These are phyloP conservation scores for Eupithecia centaureata DNA, from an alignment of 2,888 invertebrate species.

Conservation along the genomic window DNA sequence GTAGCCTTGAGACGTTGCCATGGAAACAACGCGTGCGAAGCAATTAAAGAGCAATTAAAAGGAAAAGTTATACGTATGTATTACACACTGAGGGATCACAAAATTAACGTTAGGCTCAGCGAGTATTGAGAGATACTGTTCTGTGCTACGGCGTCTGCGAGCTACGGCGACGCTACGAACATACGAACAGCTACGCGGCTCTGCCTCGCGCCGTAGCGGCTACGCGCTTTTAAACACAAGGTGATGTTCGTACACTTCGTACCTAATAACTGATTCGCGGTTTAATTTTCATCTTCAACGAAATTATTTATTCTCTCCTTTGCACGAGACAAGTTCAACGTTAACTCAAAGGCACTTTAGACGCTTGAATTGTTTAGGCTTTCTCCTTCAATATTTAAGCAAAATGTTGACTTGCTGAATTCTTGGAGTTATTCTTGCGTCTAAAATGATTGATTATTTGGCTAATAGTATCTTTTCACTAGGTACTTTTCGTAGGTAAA, in stretches of 20 bases:
- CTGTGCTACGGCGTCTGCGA: no score
- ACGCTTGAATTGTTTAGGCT: background rate
- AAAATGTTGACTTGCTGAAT: background rate
- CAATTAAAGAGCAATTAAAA: no score
- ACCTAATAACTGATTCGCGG: background rate
- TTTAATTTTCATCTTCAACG: background rate
- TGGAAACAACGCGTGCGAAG: no score
- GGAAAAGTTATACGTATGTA: no score
- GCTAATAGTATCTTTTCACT: background rate
- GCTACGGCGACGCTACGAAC: no score
- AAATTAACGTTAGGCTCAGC: no score
- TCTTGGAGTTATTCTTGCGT: background rate
- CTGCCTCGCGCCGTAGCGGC: background rate
- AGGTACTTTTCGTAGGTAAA: background rate
- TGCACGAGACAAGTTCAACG: background rate
- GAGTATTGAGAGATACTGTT: no score
- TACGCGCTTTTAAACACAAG: background rate
- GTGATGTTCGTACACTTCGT: background rate
- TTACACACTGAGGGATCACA: no score
- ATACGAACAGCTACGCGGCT: no score
- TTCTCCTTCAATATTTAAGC: background rate
- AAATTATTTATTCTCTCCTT: background rate
- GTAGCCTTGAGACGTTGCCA: no score
- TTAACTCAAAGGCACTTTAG: background rate
- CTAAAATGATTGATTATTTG: background rate